These are phyloP conservation scores for Campoletis sonorensis DNA, from an alignment of 1,140 invertebrate species.

Conservation along the genomic window DNA sequence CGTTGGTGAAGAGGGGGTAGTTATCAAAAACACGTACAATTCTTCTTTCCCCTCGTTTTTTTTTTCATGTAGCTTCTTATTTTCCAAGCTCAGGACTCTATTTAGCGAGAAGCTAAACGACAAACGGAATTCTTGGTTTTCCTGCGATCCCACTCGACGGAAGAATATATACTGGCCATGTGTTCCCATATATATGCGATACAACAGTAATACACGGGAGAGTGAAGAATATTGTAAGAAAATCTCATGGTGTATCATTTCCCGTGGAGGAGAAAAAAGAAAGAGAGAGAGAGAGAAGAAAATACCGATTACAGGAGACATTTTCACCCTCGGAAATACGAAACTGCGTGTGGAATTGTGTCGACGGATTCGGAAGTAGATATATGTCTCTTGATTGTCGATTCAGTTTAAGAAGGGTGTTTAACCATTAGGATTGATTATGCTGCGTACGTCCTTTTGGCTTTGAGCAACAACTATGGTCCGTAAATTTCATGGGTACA, in stretches of 20 bases:
- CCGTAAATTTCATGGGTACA: not conserved
- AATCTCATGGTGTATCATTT: slow-evolving; percentile 2
- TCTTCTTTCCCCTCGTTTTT: not conserved
- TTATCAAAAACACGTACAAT: not conserved
- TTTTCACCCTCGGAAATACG: slow-evolving; percentile 16
- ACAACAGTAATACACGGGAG: not conserved
- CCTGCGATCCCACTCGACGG: not conserved
- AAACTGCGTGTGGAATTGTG: slow-evolving; percentile 5
- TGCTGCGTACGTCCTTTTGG: not conserved
- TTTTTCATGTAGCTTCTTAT: not conserved
- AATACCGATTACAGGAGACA: not conserved
- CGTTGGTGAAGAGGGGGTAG: not conserved
- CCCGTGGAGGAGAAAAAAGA: not conserved
- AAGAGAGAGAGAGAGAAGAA: not conserved
- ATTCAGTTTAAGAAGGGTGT: not conserved
- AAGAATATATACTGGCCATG: not conserved
- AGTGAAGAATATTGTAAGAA: not conserved
- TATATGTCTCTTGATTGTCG: not conserved
- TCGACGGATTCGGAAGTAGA: not conserved
- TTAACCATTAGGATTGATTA: not conserved
- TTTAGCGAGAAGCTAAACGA: not conserved
- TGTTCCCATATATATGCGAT: not conserved
- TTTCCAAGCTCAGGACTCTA: not conserved
- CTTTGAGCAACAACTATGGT: not conserved
- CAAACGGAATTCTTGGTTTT: slow-evolving; percentile 1